A percentile compares a stretch with the other conserved stretches of the same genome.
phyloP scores from a whole-genome alignment of 2,797 vertebrate species.

The Setipinna tenuifilis region DNA sequence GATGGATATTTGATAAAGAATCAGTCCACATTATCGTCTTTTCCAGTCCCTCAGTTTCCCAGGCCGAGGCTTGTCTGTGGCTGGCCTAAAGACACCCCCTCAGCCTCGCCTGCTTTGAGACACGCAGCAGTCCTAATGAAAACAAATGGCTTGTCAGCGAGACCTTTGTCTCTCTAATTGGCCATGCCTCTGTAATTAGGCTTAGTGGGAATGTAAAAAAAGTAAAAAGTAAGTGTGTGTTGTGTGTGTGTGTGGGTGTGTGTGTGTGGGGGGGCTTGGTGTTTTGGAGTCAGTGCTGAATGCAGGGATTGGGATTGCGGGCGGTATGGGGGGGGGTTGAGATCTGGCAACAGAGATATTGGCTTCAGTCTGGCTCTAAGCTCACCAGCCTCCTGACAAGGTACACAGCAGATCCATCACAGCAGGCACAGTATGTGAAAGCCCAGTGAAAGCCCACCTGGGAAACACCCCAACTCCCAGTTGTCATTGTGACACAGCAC shows the following conservation, averaged over 20 bases:
- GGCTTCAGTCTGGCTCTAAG: background rate
- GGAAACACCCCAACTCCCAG: too few relatives aligned
- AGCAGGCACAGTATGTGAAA: background rate
- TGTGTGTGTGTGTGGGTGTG: too few relatives aligned
- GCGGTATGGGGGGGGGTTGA: background rate
- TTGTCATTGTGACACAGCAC: too few relatives aligned
- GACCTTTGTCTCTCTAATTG: constrained; percentile 51
- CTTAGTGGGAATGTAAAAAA: background rate
- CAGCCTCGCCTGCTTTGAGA: constrained; percentile 16
- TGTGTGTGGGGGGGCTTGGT: background rate
- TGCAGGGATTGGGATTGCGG: background rate
- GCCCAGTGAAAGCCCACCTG: too few relatives aligned
- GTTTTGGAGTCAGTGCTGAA: background rate
- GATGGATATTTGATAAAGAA: background rate
- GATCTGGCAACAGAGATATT: background rate
- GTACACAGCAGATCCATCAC: background rate
- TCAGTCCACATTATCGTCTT: background rate
- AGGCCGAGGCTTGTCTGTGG: background rate
- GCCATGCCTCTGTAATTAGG: constrained; percentile 51
- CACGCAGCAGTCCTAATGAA: constrained; percentile 48
- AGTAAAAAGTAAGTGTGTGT: too few relatives aligned
- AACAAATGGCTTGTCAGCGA: constrained; percentile 59
- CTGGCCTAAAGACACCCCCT: background rate
- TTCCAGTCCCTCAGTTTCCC: background rate
- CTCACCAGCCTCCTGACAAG: background rate